These are phyloP conservation scores for Avahi laniger DNA, from an alignment of 2,797 vertebrate genomes.

Conservation along the genomic window DNA sequence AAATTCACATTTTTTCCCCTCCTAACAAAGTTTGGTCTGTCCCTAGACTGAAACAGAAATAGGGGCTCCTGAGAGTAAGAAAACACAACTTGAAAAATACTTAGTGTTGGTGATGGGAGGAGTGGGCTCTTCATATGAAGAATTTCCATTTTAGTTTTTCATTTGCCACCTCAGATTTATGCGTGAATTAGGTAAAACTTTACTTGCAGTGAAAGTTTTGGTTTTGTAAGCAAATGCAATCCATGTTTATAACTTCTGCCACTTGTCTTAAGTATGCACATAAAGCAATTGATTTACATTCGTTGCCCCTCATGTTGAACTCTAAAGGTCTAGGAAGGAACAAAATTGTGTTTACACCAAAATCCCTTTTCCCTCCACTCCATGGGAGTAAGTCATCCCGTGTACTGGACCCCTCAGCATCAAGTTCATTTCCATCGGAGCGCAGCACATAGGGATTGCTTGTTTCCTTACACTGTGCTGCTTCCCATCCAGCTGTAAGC, in stretches of 20 bases:
- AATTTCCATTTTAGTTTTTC: slow-evolving; percentile 35
- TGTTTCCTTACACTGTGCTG: neutral
- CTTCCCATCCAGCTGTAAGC: neutral
- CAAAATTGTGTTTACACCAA: neutral
- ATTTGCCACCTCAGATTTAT: slow-evolving; percentile 21
- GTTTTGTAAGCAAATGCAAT: slow-evolving; percentile 2
- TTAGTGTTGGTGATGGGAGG: neutral
- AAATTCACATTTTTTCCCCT: neutral
- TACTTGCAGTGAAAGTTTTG: slow-evolving; percentile 16
- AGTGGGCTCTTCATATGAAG: neutral
- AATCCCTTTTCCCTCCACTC: neutral
- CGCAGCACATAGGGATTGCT: neutral
- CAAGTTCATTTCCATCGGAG: neutral
- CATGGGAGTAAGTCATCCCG: neutral
- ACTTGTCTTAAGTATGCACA: slow-evolving; percentile 35
- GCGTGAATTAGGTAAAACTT: neutral
- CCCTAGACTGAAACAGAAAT: neutral
- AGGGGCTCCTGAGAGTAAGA: neutral
- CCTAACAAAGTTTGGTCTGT: slow-evolving; percentile 22
- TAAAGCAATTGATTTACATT: neutral
- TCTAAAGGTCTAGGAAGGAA: neutral
- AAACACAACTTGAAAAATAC: neutral
- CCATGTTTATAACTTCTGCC: slow-evolving; percentile 12
- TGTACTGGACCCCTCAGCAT: neutral
- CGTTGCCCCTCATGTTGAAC: neutral